Conservation (phyloP, 2,888 invertebrate genomes). For the Micoletzkya japonica region DNA sequence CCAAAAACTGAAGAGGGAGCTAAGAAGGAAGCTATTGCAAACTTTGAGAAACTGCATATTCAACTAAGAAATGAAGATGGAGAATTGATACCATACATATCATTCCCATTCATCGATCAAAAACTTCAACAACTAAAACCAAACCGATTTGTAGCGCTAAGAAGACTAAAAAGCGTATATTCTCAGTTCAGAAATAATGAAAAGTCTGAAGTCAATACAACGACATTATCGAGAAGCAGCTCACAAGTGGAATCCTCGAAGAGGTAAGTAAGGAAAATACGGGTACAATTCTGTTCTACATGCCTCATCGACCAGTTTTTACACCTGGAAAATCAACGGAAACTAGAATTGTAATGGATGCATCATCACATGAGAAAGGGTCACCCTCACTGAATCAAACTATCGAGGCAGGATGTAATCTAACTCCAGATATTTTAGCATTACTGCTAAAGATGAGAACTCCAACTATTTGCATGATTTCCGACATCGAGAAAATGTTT, state of each 20-base stretch:
- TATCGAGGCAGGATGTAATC: constrained; percentile 32
- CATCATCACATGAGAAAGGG: constrained; percentile 27
- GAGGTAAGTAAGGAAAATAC: constrained; percentile 17
- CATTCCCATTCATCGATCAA: constrained; percentile 14
- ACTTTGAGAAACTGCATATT: neutral
- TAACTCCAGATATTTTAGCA: constrained; percentile 35
- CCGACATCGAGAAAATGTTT: constrained; percentile 43
- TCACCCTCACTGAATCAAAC: constrained; percentile 32
- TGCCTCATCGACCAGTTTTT: constrained; percentile 37
- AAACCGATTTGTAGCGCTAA: constrained; percentile 12
- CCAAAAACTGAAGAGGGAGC: neutral
- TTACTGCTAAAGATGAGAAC: constrained; percentile 34
- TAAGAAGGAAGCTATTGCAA: constrained; percentile 6
- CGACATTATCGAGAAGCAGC: constrained; percentile 36
- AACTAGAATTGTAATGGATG: constrained; percentile 39
- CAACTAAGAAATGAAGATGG: neutral
- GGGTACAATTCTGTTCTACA: constrained; percentile 27
- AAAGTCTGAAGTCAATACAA: constrained; percentile 32
- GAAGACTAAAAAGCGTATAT: neutral
- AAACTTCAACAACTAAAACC: neutral
- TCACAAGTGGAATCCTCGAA: constrained; percentile 38
- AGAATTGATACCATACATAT: neutral
- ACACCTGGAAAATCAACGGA: constrained; percentile 34
- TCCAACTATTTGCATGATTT: constrained; percentile 16
- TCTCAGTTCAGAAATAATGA: neutral